Evolutionary conservation across 1,140 invertebrate species (phyloP).

Genomic region (Lepidurus arcticus): DNA sequence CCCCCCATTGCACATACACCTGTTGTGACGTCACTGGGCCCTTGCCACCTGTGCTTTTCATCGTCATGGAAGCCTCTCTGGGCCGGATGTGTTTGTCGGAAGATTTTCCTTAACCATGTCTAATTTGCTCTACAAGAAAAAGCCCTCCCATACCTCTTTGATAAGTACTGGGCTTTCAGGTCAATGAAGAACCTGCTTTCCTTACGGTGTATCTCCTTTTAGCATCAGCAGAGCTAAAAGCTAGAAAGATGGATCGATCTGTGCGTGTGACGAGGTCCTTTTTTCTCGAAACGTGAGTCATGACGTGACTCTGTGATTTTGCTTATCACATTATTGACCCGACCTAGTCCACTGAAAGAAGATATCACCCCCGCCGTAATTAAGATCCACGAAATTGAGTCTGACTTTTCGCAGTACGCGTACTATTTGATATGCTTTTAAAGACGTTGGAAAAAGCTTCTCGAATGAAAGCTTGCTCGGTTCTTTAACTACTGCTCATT

Average conservation of each 20-base stretch:
- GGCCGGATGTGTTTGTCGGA: background rate
- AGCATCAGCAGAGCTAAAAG: background rate
- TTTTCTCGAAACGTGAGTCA: background rate
- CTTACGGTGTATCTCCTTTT: background rate
- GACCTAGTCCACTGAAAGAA: background rate
- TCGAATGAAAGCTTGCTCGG: no score
- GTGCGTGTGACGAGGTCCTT: background rate
- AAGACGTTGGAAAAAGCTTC: no score
- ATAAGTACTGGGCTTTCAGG: conserved; percentile 3
- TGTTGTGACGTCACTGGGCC: background rate
- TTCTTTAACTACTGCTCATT: no score
- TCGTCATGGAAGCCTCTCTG: background rate
- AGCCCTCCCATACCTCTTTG: background rate
- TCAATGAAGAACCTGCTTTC: background rate
- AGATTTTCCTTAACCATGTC: background rate
- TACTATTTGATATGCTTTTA: no score
- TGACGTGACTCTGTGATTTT: conserved; percentile 13
- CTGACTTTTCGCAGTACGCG: no score
- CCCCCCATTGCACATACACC: background rate
- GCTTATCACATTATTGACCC: background rate
- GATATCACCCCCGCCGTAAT: background rate
- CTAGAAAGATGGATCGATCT: background rate
- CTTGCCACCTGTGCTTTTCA: background rate
- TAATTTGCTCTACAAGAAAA: no score
- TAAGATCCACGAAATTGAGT: no score